Evolutionary conservation across 2,797 vertebrate species (phyloP).

Genomic region (Trichosurus vulpecula): DNA sequence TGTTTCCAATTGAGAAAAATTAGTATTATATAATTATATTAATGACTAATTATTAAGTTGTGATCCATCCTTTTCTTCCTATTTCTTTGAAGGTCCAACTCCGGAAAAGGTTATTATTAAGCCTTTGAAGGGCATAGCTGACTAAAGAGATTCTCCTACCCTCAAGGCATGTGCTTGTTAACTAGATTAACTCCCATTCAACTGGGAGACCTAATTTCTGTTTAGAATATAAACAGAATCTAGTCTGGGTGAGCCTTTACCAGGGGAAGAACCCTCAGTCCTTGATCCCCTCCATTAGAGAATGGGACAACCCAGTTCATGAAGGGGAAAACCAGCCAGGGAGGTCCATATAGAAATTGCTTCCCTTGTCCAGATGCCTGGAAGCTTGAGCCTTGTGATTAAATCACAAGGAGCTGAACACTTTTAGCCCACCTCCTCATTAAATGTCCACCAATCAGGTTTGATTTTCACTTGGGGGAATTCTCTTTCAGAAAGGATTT

Average conservation of each 20-base stretch:
- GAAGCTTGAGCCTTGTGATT: not conserved
- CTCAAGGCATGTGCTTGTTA: not conserved
- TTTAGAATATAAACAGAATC: not conserved
- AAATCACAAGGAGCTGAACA: not conserved
- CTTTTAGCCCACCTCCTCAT: not conserved
- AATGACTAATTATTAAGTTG: not conserved
- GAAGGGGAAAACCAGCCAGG: not conserved
- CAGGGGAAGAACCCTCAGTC: not conserved
- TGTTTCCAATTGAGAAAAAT: not conserved
- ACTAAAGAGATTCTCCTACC: not conserved
- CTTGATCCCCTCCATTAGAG: not conserved
- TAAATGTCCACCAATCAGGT: not conserved
- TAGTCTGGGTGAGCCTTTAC: not conserved
- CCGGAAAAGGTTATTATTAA: not conserved
- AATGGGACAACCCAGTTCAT: not conserved
- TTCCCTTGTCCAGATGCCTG: not conserved
- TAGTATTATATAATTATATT: not conserved
- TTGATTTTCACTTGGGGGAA: not conserved
- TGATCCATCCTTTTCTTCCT: no score
- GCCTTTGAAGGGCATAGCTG: not conserved
- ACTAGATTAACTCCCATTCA: not conserved
- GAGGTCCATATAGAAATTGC: not conserved
- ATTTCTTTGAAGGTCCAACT: not conserved
- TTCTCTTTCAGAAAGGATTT: not conserved
- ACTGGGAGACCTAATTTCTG: not conserved